Conservation (phyloP, 2,888 invertebrate species). For the Caenorhabditis uteleia region DNA sequence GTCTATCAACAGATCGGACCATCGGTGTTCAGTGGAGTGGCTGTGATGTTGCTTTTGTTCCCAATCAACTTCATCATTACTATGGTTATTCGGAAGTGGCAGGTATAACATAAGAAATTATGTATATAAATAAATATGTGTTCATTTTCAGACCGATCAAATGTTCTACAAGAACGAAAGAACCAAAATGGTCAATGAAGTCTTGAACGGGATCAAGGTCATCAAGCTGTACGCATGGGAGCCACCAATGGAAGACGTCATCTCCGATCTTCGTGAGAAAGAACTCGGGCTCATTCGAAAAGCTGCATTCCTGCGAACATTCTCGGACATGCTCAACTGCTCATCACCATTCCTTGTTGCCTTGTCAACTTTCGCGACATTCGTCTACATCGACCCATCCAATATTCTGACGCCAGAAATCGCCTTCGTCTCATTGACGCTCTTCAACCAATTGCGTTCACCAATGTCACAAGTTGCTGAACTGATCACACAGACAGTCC, state of each 20-base stretch:
- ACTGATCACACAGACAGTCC: constrained; percentile 67
- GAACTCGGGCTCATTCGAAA: constrained; percentile 60
- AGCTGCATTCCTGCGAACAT: constrained; percentile 64
- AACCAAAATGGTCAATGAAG: constrained; percentile 91
- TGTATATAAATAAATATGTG: too few relatives aligned
- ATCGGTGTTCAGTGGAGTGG: constrained; percentile 90
- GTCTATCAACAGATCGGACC: constrained; percentile 75
- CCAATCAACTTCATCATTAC: constrained; percentile 69
- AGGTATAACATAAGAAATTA: too few relatives aligned
- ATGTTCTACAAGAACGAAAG: constrained; percentile 93
- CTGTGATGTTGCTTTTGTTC: constrained; percentile 90
- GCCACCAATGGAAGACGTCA: constrained; percentile 67
- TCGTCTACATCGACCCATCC: constrained; percentile 56
- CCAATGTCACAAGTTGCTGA: constrained; percentile 87
- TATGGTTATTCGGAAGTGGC: constrained; percentile 66
- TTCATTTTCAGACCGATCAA: too few relatives aligned
- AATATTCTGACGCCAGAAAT: constrained; percentile 74
- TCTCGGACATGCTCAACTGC: constrained; percentile 67
- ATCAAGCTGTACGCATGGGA: constrained; percentile 74
- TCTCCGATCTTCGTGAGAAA: constrained; percentile 59
- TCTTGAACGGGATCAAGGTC: constrained; percentile 85
- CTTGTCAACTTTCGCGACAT: constrained; percentile 67
- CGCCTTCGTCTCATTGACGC: constrained; percentile 93
- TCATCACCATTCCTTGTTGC: constrained; percentile 68
- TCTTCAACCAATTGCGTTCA: constrained; percentile 95